A percentile compares a stretch with the other conserved stretches of the same genome.
Evolutionary conservation across 2,888 invertebrate species (phyloP).

Genomic region (Drosophila paranaensis): DNA sequence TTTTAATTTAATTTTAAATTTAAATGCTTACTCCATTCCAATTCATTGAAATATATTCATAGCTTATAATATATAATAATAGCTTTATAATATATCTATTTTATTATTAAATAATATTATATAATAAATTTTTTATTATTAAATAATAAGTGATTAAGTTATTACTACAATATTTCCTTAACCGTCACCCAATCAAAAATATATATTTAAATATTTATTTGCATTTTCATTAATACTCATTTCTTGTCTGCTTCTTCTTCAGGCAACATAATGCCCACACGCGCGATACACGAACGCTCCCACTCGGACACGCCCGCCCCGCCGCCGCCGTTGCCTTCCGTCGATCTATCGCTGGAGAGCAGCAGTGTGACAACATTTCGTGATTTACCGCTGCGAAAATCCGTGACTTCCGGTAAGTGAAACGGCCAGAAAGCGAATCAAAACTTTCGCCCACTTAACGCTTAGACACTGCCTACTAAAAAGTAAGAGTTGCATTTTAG

Average conservation of each 20-base stretch:
- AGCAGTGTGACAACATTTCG: conserved; percentile 97
- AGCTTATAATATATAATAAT: no score
- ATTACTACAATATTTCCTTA: no score
- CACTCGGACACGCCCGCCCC: conserved; percentile 92
- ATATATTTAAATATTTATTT: neutral
- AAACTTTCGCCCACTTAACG: conserved; percentile 23
- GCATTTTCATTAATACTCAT: neutral
- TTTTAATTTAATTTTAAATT: no score
- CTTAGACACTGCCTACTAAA: conserved; percentile 62
- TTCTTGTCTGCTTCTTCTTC: neutral
- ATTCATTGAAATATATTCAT: no score
- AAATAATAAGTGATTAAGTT: no score
- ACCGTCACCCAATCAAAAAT: neutral
- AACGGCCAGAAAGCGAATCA: neutral
- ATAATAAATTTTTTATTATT: no score
- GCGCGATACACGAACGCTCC: conserved; percentile 92
- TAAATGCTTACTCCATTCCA: no score
- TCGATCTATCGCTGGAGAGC: conserved; percentile 96
- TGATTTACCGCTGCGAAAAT: conserved; percentile 94
- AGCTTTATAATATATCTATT: no score
- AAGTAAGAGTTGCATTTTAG: conserved; percentile 24
- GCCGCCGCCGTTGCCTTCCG: conserved; percentile 92
- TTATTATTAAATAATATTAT: no score
- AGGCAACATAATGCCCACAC: conserved; percentile 74
- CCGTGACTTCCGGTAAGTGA: conserved; percentile 88